Evolutionary conservation across 1,140 invertebrate genomes (phyloP).

Genomic region (Drosophila bocqueti): DNA sequence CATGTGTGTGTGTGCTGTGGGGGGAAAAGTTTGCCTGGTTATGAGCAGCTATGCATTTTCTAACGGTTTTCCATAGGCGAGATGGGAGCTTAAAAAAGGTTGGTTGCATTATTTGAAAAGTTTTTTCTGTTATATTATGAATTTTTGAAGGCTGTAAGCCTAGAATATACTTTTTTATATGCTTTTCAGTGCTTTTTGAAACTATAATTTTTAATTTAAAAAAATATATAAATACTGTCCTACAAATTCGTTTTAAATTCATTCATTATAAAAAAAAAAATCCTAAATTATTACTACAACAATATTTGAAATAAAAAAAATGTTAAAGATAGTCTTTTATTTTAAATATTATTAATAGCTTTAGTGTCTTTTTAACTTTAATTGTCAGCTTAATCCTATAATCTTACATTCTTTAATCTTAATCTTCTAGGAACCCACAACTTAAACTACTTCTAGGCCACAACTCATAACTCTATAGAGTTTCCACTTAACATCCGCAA

Average conservation of each 20-base stretch:
- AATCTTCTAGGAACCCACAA: background rate
- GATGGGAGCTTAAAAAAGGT: slow-evolving; percentile 15
- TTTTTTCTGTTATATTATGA: background rate
- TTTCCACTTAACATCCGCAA: background rate
- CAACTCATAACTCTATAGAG: background rate
- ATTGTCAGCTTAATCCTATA: too few species aligned
- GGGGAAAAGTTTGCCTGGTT: slow-evolving; percentile 50
- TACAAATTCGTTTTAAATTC: too few species aligned
- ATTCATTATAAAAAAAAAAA: too few species aligned
- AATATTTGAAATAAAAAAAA: too few species aligned
- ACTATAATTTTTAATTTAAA: background rate
- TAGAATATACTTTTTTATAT: too few species aligned
- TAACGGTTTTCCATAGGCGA: slow-evolving; percentile 4
- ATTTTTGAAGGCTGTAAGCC: background rate
- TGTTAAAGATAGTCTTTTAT: too few species aligned
- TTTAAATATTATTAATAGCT: too few species aligned
- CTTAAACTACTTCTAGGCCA: background rate
- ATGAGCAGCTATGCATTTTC: slow-evolving; percentile 48
- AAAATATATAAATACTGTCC: too few species aligned
- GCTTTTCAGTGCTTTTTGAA: background rate
- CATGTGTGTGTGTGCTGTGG: slow-evolving; percentile 3
- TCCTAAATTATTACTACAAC: too few species aligned
- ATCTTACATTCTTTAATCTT: background rate
- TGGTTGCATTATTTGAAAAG: slow-evolving; percentile 3
- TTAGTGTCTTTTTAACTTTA: background rate